Percentiles rank a stretch among this genome's conserved stretches.
These are phyloP conservation scores for Pontoporia blainvillei DNA, from an alignment of 2,113 vertebrate genomes.

Conservation along the genomic window DNA sequence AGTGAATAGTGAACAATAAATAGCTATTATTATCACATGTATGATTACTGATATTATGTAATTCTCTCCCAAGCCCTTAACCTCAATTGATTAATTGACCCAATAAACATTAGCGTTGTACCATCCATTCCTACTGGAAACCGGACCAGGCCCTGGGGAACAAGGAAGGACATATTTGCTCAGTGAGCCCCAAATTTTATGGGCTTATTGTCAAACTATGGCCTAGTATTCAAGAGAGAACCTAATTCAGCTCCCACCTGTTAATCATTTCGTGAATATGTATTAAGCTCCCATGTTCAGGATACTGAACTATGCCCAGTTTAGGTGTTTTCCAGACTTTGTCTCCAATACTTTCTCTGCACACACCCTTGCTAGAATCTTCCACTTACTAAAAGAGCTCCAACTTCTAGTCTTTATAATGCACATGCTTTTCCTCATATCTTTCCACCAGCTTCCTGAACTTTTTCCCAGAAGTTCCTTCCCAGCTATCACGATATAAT, in stretches of 20 bases:
- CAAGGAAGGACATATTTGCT: not conserved
- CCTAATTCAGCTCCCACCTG: not conserved
- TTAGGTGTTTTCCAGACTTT: not conserved
- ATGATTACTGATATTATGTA: not conserved
- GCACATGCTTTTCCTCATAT: not conserved
- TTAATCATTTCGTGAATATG: not conserved
- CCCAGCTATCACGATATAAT: not conserved
- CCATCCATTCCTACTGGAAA: not conserved
- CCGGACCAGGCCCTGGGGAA: not conserved
- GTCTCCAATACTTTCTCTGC: not conserved
- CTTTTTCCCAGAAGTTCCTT: not conserved
- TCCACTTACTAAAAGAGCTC: not conserved
- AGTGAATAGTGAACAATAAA: not conserved
- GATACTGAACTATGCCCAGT: not conserved
- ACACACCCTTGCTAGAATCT: not conserved
- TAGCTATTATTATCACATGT: not conserved
- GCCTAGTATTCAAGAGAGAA: not conserved
- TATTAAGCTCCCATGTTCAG: not conserved
- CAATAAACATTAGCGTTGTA: not conserved
- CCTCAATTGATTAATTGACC: not conserved
- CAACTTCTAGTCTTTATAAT: no score
- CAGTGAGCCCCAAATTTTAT: not conserved
- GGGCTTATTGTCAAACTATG: not conserved
- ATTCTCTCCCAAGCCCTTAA: not conserved
- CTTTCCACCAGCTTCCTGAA: not conserved